Conservation (phyloP, 92 coral and sea anemone genomes). For the Epizoanthus fatuus region DNA sequence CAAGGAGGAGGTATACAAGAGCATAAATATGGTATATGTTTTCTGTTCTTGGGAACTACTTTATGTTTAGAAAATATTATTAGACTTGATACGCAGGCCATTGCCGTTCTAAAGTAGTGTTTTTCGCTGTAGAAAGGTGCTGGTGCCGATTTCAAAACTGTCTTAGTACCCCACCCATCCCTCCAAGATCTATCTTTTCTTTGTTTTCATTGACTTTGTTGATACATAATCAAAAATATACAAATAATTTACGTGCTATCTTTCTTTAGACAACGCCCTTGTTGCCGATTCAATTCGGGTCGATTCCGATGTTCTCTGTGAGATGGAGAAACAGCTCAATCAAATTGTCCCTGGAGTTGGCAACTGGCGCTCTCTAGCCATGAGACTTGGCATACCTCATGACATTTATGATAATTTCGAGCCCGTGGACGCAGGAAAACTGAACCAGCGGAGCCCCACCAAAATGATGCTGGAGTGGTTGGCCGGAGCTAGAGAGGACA, state of each 20-base stretch:
- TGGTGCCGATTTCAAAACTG: too few species aligned
- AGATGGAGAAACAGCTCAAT: neutral
- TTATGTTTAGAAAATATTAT: too few species aligned
- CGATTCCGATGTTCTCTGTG: slow-evolving; percentile 11
- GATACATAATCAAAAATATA: too few species aligned
- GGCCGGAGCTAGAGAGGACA: neutral
- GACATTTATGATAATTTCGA: slow-evolving; percentile 13
- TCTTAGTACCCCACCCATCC: too few species aligned
- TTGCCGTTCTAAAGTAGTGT: too few species aligned
- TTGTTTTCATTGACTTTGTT: too few species aligned
- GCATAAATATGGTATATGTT: too few species aligned
- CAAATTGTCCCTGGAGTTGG: neutral
- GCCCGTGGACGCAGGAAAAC: neutral
- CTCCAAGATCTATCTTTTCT: too few species aligned
- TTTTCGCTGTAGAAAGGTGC: too few species aligned
- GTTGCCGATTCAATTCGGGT: neutral
- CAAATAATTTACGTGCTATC: neutral
- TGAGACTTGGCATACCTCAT: neutral
- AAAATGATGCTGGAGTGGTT: slow-evolving; percentile 19
- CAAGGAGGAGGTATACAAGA: too few species aligned
- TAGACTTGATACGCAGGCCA: too few species aligned
- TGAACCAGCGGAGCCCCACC: slow-evolving; percentile 5
- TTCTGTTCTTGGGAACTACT: too few species aligned
- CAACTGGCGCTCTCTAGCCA: slow-evolving; percentile 23
- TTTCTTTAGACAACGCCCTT: neutral